Base-by-base conservation (phyloP, 2,888 invertebrate genomes). In the Strigamia transsilvanica region DNA sequence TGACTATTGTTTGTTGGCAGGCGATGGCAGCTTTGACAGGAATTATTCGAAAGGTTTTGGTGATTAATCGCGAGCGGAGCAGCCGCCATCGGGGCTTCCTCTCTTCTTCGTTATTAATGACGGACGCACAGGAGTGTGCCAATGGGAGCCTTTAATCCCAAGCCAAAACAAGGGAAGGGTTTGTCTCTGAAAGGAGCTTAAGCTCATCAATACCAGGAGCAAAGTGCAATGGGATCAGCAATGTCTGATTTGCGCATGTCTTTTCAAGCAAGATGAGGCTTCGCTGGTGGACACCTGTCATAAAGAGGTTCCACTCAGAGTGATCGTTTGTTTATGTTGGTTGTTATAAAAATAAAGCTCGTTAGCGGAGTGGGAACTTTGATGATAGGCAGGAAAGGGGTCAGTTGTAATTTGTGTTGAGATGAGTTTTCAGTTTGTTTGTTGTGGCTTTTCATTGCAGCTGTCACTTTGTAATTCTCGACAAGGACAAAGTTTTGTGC, bases 171-270 rank as follows among this genome's bases (percentile, higher is more conserved):
- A 73, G 73, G 10, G 73, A 73, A 73, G 73, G 61, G 73, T 73
- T 73, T 73, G 73, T 73, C 73, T 27, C 15, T 73, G 73, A 73
- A 32, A 12, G 73, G 32, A 32, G 73, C 73, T 73, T 73, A 73
- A 73, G 73, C 73, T 73, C 73, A 73, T 73, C 73, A 73, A 73
- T 73, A 27, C 13, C 27, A n/a, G 27, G 73, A 27, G 73, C 73
- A 73, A 73, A 73, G 73, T 73, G 73, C 73, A 73, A 73, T n/a
- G 73, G 32, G 73, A 73, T 73, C 73, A 73, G 73, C 73, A 27
- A 27, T 27, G 73, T 73, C 73, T 73, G 73, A 73, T 73, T 73
- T 73, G 73, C 73, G 15, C 73, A 27, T 73, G 73, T 32, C 73
- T 73, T 73, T 56, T 18, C 13, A 27, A 32, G 32, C 27, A 73